Conservation (phyloP, 2,888 invertebrate species). For the Cacoxenus indagator region DNA sequence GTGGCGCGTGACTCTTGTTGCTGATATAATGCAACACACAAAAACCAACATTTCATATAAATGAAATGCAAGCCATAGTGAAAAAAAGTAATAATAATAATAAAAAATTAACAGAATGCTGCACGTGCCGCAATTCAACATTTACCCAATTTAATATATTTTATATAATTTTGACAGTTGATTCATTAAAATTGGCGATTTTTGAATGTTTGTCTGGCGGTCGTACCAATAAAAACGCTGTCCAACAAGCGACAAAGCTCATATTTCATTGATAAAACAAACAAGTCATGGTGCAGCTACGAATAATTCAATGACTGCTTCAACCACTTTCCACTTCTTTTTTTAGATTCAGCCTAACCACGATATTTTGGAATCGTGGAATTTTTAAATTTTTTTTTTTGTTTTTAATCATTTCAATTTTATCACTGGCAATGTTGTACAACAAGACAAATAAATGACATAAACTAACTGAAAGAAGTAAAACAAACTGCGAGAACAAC, state of each 20-base stretch:
- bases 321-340: too few species aligned
- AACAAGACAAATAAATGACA: not conserved
- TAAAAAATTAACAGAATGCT: not conserved
- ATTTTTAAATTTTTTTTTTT: not conserved
- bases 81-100: not conserved
- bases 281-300: too few species aligned
- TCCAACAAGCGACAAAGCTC: too few species aligned
- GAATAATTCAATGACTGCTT: too few species aligned
- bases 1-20: not conserved
- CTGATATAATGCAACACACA: too few species aligned
- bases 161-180: not conserved
- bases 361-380: too few species aligned
- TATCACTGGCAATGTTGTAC: not conserved
- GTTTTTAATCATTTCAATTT: not conserved
- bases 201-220: not conserved
- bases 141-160: not conserved
- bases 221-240: too few species aligned
- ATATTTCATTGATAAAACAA: too few species aligned
- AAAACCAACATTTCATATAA: too few species aligned
- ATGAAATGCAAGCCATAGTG: too few species aligned
- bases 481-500: not conserved
- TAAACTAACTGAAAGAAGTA: not conserved
- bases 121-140: constrained; percentile 1
- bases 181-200: not conserved
- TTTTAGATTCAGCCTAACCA: too few species aligned